Base-by-base conservation (phyloP, 23 tunicate species). In the Phallusia fumigata region DNA sequence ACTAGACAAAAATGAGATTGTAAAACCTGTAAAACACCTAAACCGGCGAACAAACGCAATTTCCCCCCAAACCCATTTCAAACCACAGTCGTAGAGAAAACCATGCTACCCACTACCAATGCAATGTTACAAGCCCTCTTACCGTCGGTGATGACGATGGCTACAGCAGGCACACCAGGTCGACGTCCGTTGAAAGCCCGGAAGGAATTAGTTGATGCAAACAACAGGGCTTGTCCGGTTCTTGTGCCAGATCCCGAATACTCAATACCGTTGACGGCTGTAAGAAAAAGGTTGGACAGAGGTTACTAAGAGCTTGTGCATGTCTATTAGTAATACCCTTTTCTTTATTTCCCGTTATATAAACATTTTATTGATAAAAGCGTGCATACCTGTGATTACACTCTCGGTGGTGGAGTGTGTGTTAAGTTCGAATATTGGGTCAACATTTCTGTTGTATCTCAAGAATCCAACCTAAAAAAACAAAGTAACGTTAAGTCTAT, bases 71-170 rank as follows among this genome's bases (percentile, higher is more conserved):
- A n/a, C n/a, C n/a, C n/a, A n/a, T n/a, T n/a, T n/a, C n/a, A n/a
- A n/a, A n/a, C n/a, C n/a, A n/a, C n/a, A n/a, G n/a, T n/a, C n/a
- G n/a, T n/a, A n/a, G n/a, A n/a, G n/a, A n/a, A n/a, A n/a, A n/a
- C n/a, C n/a, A n/a, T n/a, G n/a, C n/a, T n/a, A n/a, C n/a, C n/a
- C n/a, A n/a, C n/a, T n/a, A n/a, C n/a, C n/a, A n/a, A n/a, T n/a
- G n/a, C n/a, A n/a, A n/a, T n/a, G n/a, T n/a, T 10, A 40, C 47
- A 40, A 40, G 5, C 5, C 5, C 5, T 45, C 96, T 78, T 91
- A 92, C 98, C 98, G 52, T 95, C 94, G 16, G 98, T 95, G 31
- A 95, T 85, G 0, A 95, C 88, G 32, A 95, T 74, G 6, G 83
- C 82, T 19, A 95, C 87, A 36, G 87, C 86, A n/a, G 98, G 98